Percentiles rank a stretch among this genome's conserved stretches.
Conservation (phyloP, 2,888 invertebrate species). For the Lithosia quadra region DNA sequence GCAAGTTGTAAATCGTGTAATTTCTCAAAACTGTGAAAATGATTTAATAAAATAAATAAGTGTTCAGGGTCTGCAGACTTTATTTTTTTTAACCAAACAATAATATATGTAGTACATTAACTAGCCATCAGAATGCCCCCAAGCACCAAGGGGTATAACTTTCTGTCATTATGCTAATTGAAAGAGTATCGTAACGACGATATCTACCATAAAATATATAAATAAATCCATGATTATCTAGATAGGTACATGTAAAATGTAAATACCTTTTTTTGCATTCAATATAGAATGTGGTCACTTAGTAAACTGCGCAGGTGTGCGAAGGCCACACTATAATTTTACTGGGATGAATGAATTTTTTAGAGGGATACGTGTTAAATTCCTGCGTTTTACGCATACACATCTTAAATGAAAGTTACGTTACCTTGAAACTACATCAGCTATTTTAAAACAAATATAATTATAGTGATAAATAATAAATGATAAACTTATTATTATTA, state of each 20-base stretch:
- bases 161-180: constrained; percentile 3
- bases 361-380: constrained; percentile 57
- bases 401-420: constrained; percentile 32
- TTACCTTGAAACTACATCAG: constrained; percentile 21
- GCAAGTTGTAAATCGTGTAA: neutral
- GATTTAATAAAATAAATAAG: neutral
- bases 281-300: constrained; percentile 48
- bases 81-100: neutral
- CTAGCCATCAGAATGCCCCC: neutral
- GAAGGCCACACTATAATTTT: constrained; percentile 59
- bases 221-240: constrained; percentile 5
- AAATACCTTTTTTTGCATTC: constrained; percentile 42
- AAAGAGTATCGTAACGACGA: neutral
- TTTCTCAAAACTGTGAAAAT: neutral
- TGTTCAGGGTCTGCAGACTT: no score
- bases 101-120: neutral
- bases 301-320: constrained; percentile 60
- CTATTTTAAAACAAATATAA: neutral
- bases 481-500: neutral
- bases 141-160: neutral
- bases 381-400: constrained; percentile 51
- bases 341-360: constrained; percentile 61
- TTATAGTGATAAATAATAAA: no score
- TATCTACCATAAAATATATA: no score
- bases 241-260: constrained; percentile 23